phyloP scores from a whole-genome alignment of 2,797 vertebrate species.

The Staurois parvus region DNA sequence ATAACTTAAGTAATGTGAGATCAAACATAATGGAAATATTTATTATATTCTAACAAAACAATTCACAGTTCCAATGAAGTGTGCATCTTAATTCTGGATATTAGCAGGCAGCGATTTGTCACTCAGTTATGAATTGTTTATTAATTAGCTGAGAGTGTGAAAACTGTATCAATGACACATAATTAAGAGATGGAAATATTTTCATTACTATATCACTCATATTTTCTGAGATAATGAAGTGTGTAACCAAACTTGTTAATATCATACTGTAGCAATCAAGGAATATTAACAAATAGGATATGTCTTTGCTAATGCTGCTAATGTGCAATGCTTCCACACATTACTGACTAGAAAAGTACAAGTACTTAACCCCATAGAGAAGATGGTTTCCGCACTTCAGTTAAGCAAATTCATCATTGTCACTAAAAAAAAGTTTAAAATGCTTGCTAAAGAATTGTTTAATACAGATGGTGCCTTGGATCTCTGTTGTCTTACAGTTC shows the following conservation, averaged over 20 bases:
- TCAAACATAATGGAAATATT: slow-evolving; percentile 38
- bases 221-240: slow-evolving; percentile 41
- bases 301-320: not conserved
- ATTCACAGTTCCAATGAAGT: slow-evolving; percentile 16
- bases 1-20: slow-evolving; percentile 28
- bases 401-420: no score
- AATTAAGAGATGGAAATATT: slow-evolving; percentile 56
- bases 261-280: not conserved
- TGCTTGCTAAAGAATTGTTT: no score
- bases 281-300: not conserved
- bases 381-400: not conserved
- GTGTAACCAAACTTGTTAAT: slow-evolving; percentile 26
- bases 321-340: not conserved
- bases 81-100: slow-evolving; percentile 12
- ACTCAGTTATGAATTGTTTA: slow-evolving; percentile 49
- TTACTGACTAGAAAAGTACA: not conserved
- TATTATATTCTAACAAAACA: slow-evolving; percentile 28
- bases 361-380: not conserved
- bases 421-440: no score
- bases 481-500: no score
- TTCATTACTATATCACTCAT: slow-evolving; percentile 53
- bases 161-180: slow-evolving; percentile 36
- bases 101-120: slow-evolving; percentile 31
- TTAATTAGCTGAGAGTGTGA: slow-evolving; percentile 51
- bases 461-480: no score